Base-by-base conservation (phyloP, 2,888 invertebrate genomes). In the Pachymerium ferrugineum region DNA sequence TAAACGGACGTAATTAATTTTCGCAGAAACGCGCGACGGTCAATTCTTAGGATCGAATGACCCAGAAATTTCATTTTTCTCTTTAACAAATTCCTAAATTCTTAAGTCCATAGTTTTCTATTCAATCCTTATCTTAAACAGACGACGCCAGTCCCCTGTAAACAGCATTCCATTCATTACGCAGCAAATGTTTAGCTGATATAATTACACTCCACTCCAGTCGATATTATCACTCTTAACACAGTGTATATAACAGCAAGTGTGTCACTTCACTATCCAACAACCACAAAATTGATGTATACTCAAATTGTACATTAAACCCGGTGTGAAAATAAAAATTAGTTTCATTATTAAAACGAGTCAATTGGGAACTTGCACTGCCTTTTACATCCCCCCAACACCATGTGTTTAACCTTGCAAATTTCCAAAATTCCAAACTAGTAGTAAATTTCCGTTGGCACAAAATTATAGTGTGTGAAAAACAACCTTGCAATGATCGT, bases 151-250 rank as follows among this genome's bases (percentile, higher is more conserved):
- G 38, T 14, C 4, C 47, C 47, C 22, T 1, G 16, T 16, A 47
- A 22, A 47, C 47, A 16, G 47, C 47, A 47, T 47, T 47, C 47
- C 47, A 47, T 47, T 47, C 47, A 47, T 47, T 47, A 47, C 38
- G 16, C n/a, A 10, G n/a, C 38, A 16, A 47, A 16, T 19, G 47
- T n/a, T 19, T 47, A n/a, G 16, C 47, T 47, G 19, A 47, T 47
- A 47, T 47, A 62, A 62, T 62, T 25, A 62, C 62, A 25, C 25
- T 62, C n/a, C 10, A 62, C 28, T 25, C 62, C 25, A 25, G 12
- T 62, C 62, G 62, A 28, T 62, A 62, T 62, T 25, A 62, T 62
- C 25, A 10, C 25, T 62, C 62, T 1, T 2, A 47, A 47, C 47
- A 19, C 16, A 47, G 4, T 47, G 19, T 38, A 47, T 3, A 28